Percentiles rank a stretch among this genome's conserved stretches.
These are phyloP conservation scores for Nipponia nippon DNA, from an alignment of 2,113 vertebrate species.

Conservation along the genomic window DNA sequence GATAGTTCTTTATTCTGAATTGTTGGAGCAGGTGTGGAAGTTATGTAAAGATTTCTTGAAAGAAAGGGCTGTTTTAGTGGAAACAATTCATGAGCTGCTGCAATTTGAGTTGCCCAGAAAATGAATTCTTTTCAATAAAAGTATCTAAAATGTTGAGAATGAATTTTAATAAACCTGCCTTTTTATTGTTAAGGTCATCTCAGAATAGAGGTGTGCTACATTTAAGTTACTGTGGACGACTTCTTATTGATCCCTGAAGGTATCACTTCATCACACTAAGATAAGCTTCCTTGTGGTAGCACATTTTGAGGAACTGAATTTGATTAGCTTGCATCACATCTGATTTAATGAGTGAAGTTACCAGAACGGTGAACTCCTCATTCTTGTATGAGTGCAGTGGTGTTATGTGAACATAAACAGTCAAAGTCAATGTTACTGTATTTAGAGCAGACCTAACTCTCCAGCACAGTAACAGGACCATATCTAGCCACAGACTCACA, in stretches of 20 bases:
- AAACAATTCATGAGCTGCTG: not conserved
- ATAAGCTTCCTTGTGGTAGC: not conserved
- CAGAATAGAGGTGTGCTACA: not conserved
- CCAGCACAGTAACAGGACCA: not conserved
- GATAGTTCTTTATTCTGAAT: not conserved
- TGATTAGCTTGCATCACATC: not conserved
- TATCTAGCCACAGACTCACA: not conserved
- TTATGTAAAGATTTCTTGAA: not conserved
- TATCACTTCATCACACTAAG: not conserved
- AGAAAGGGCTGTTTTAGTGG: not conserved
- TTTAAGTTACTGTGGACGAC: not conserved
- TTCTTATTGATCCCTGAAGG: not conserved
- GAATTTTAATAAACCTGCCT: not conserved
- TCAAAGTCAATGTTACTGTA: not conserved
- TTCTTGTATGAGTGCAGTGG: not conserved
- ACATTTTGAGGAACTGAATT: not conserved
- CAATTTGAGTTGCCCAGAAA: not conserved
- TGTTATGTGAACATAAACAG: not conserved
- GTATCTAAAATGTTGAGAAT: not conserved
- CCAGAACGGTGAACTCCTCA: not conserved
- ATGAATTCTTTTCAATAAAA: constrained; percentile 13
- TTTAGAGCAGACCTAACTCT: not conserved
- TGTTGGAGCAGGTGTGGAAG: not conserved
- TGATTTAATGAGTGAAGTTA: not conserved
- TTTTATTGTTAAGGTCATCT: not conserved